Percentiles rank a stretch among this genome's conserved stretches.
Evolutionary conservation across 2,113 vertebrate species (phyloP).

Genomic region (Amphiprion percula): DNA sequence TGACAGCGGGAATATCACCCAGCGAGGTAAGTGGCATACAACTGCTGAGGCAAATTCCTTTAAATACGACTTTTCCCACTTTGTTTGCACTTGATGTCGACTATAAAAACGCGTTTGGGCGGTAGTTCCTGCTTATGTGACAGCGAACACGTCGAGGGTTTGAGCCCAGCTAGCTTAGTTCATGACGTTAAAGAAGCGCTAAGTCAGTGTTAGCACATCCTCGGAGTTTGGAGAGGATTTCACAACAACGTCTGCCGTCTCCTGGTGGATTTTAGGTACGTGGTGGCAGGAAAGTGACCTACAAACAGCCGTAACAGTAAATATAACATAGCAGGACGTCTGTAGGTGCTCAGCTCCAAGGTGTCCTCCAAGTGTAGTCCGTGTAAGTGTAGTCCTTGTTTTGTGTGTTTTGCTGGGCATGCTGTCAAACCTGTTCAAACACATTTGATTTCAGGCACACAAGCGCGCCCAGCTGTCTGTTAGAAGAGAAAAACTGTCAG

Average conservation of each 20-base stretch:
- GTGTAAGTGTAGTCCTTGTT: not conserved
- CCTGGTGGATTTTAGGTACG: not conserved
- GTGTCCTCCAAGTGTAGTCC: too few species aligned
- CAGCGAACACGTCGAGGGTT: constrained; percentile 4
- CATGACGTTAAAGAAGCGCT: not conserved
- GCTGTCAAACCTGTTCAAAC: constrained; percentile 32
- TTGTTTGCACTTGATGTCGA: not conserved
- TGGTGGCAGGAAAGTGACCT: not conserved
- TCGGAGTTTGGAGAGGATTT: not conserved
- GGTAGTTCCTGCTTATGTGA: constrained; percentile 17
- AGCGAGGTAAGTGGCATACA: not conserved
- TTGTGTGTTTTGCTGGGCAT: not conserved
- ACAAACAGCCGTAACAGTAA: not conserved
- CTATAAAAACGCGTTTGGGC: not conserved
- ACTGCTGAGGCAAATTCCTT: accelerated
- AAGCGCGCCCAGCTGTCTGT: not conserved
- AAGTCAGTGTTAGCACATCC: accelerated
- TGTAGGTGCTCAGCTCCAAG: not conserved
- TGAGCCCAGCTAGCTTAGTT: not conserved
- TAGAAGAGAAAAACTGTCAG: not conserved
- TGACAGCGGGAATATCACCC: not conserved
- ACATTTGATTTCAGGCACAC: not conserved
- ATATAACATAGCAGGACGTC: not conserved
- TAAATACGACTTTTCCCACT: accelerated
- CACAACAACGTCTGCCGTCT: not conserved